Conservation (phyloP, 2,797 vertebrate genomes). For the Crocodylus rhombifer region DNA sequence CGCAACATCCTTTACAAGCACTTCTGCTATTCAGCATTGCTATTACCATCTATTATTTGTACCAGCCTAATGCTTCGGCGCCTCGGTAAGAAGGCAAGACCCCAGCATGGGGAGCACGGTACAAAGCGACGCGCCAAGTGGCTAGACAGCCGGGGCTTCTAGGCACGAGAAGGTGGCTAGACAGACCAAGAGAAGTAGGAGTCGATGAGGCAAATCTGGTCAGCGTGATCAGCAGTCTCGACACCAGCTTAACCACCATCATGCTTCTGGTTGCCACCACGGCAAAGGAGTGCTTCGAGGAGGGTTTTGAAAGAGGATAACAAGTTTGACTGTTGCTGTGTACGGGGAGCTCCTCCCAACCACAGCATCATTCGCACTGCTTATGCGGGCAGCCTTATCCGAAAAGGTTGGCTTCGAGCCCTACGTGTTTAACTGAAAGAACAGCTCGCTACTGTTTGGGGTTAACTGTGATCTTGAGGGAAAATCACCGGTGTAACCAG, state of each 20-base stretch:
- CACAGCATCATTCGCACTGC: neutral
- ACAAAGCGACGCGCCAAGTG: too few species aligned
- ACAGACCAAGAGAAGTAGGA: neutral
- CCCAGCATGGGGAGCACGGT: too few species aligned
- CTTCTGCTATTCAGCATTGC: neutral
- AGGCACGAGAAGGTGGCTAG: neutral
- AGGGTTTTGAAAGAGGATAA: neutral
- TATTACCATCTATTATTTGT: neutral
- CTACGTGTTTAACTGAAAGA: neutral
- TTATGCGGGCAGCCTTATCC: neutral
- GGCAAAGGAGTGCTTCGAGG: neutral
- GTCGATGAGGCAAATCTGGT: neutral
- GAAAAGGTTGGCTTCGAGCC: neutral
- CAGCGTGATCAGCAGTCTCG: neutral
- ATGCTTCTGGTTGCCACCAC: neutral
- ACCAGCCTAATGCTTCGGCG: neutral
- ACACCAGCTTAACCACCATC: neutral
- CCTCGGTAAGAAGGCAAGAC: too few species aligned
- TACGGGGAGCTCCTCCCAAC: too few species aligned
- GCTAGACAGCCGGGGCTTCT: too few species aligned
- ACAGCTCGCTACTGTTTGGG: neutral
- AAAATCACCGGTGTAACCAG: conserved; percentile 58
- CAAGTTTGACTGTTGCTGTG: neutral
- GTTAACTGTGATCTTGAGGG: conserved; percentile 47
- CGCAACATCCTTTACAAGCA: neutral